Percentiles rank a stretch among this genome's conserved stretches.
Evolutionary conservation across 2,797 vertebrate species (phyloP).

Genomic region (Poecilia gillii): DNA sequence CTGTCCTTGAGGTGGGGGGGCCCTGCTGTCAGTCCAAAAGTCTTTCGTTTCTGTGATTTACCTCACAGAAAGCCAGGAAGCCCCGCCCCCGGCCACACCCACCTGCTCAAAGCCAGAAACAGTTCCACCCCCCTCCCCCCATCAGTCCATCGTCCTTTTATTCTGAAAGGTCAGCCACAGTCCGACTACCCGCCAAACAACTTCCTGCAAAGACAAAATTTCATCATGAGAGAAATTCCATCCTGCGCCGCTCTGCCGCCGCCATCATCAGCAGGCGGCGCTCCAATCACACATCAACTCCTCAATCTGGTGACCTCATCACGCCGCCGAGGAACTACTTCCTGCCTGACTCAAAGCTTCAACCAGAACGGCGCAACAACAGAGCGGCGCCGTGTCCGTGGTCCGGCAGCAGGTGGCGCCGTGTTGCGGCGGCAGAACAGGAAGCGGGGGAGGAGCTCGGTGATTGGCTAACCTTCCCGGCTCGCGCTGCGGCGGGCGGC

Average conservation of each 20-base stretch:
- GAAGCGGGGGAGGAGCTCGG: conserved; percentile 70
- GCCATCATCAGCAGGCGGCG: not conserved
- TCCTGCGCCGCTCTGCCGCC: not conserved
- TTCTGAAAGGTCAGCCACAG: conserved; percentile 66
- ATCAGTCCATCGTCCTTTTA: conserved; percentile 65
- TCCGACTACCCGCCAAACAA: conserved; percentile 53
- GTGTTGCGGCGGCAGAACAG: conserved; percentile 61
- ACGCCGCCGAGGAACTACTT: conserved; percentile 9
- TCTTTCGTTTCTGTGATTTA: conserved; percentile 34
- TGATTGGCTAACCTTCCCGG: conserved; percentile 99
- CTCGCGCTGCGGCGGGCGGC: conserved; percentile 92
- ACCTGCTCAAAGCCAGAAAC: conserved; percentile 31
- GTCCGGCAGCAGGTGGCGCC: conserved; percentile 60
- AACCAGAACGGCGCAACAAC: conserved; percentile 31
- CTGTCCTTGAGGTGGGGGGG: conserved; percentile 38
- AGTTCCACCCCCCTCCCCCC: conserved; percentile 39
- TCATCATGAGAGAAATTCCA: conserved; percentile 35
- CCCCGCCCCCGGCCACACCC: conserved; percentile 25
- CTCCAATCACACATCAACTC: not conserved
- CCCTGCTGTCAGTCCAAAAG: conserved; percentile 44
- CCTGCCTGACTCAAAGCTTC: conserved; percentile 46
- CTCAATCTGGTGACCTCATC: not conserved
- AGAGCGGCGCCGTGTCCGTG: conserved; percentile 41
- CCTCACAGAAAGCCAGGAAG: conserved; percentile 24
- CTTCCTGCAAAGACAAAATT: conserved; percentile 68